Percentiles rank a stretch among this genome's conserved stretches.
Conservation (phyloP, 1,140 invertebrate species). For the Tenebrio molitor region DNA sequence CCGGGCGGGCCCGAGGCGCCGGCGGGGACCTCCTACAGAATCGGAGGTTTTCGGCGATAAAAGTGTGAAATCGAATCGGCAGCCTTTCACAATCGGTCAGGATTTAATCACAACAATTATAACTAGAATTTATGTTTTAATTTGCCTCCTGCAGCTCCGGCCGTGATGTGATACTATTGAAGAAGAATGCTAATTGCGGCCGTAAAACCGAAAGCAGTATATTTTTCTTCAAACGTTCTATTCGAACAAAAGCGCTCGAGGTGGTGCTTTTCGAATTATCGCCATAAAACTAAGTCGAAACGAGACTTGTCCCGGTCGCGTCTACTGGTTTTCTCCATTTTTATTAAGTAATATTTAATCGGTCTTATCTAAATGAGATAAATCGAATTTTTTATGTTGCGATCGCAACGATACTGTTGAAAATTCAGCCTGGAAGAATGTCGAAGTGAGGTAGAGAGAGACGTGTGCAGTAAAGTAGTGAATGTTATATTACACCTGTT, state of each 20-base stretch:
- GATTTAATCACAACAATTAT: conserved; percentile 10
- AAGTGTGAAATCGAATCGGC: no score
- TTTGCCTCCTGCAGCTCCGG: conserved; percentile 8
- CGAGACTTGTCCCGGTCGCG: no score
- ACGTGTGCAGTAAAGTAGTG: conserved; percentile 11
- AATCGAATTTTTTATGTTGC: conserved; percentile 12
- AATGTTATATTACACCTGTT: conserved; percentile 47
- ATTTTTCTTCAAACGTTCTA: no score
- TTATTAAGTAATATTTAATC: conserved; percentile 24
- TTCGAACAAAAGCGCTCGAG: not conserved
- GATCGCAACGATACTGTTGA: no score
- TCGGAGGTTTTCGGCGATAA: not conserved
- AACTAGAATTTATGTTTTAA: conserved; percentile 16
- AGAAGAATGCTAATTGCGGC: conserved; percentile 7
- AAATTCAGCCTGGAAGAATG: conserved; percentile 4
- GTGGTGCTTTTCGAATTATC: not conserved
- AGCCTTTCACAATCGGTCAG: not conserved
- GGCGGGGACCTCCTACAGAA: no score
- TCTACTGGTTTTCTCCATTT: no score
- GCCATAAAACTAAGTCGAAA: no score
- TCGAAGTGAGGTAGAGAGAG: conserved; percentile 1
- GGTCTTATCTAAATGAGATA: conserved; percentile 21
- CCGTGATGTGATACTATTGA: no score
- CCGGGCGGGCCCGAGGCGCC: no score
- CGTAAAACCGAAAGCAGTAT: not conserved